Percentiles rank a stretch among this genome's conserved stretches.
Evolutionary conservation across 2,797 vertebrate genomes (phyloP).

Genomic region (Phyllotis vaccarum): DNA sequence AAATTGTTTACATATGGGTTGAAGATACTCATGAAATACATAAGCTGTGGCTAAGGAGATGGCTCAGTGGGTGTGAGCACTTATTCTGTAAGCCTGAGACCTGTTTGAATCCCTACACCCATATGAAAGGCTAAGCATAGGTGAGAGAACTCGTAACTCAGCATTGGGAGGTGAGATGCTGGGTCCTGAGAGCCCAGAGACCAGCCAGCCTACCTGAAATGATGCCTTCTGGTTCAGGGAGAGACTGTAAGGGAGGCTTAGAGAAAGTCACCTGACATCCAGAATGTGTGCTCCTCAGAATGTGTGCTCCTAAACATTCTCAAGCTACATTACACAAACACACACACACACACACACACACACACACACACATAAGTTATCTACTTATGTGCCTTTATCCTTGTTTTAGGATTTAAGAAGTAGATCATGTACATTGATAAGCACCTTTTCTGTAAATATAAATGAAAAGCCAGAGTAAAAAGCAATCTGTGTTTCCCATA

Average conservation of each 20-base stretch:
- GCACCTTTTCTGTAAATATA: conserved; percentile 68
- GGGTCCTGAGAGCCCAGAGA: background rate
- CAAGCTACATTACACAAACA: background rate
- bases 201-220: background rate
- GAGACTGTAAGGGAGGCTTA: background rate
- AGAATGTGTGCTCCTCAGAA: too few species aligned
- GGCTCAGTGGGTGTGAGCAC: background rate
- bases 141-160: background rate
- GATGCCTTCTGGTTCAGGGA: background rate
- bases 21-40: conserved; percentile 76
- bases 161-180: background rate
- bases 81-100: background rate
- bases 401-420: conserved; percentile 79
- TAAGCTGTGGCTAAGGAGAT: conserved; percentile 41
- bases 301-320: background rate
- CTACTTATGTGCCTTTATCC: conserved; percentile 84
- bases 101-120: background rate
- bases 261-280: background rate
- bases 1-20: conserved; percentile 71
- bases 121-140: background rate
- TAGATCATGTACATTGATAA: conserved; percentile 73
- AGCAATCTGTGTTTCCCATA: background rate
- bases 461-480: conserved; percentile 66
- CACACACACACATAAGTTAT: background rate
- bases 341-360: background rate